Percentiles rank a stretch among this genome's conserved stretches.
Conservation (phyloP, 2,113 vertebrate genomes). For the Melanostigma gelatinosum region DNA sequence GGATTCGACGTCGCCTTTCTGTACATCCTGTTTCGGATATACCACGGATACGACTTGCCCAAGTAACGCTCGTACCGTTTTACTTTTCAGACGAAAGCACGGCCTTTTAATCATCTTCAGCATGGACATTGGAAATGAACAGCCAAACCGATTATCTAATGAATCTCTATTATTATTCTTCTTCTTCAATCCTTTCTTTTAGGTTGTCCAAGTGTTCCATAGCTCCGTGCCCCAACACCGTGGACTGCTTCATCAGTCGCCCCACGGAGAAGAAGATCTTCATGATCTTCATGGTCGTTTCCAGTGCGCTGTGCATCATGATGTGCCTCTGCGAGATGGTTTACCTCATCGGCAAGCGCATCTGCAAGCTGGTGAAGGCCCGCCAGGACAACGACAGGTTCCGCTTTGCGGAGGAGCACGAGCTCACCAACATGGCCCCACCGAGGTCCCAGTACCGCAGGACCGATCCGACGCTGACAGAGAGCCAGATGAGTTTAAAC, state of each 20-base stretch:
- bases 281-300: slow-evolving; percentile 93
- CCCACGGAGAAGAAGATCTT: slow-evolving; percentile 96
- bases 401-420: slow-evolving; percentile 58
- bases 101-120: background rate
- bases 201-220: slow-evolving; percentile 87
- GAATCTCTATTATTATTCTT: background rate
- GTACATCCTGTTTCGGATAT: slow-evolving; percentile 87
- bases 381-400: slow-evolving; percentile 50
- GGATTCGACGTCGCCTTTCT: slow-evolving; percentile 87
- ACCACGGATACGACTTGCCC: slow-evolving; percentile 88
- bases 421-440: slow-evolving; percentile 51
- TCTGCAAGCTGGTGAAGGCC: slow-evolving; percentile 59
- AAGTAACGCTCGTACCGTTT: slow-evolving; percentile 37
- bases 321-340: slow-evolving; percentile 88
- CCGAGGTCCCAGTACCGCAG: slow-evolving; percentile 51
- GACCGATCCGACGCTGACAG: slow-evolving; percentile 57
- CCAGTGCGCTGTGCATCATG: slow-evolving; percentile 85
- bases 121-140: too few species aligned
- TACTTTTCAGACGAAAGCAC: background rate
- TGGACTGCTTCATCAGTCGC: slow-evolving; percentile 91
- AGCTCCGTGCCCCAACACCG: slow-evolving; percentile 85
- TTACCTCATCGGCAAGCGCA: slow-evolving; percentile 88
- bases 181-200: background rate
- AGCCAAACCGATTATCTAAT: background rate
- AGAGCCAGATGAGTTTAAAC: slow-evolving; percentile 60